Conservation (phyloP, 2,113 vertebrate genomes). For the Siphamia tubifer region DNA sequence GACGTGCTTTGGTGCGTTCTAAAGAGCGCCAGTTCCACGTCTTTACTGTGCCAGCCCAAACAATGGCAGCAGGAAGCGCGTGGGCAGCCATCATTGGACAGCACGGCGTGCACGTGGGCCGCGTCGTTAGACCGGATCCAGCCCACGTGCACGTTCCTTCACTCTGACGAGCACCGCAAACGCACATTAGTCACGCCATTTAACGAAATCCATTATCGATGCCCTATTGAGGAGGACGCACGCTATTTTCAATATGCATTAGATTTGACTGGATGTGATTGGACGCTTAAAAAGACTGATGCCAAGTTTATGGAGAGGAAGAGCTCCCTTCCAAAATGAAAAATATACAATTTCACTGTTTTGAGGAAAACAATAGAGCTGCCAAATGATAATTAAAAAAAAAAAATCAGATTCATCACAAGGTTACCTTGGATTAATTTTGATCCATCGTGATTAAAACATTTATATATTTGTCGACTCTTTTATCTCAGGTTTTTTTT, state of each 20-base stretch:
- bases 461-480: too few relatives aligned
- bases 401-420: too few relatives aligned
- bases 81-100: constrained; percentile 42
- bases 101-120: constrained; percentile 24
- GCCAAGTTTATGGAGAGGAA: too few relatives aligned
- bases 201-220: constrained; percentile 65
- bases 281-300: constrained; percentile 33
- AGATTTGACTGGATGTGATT: constrained; percentile 39
- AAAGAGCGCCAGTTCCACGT: constrained; percentile 48
- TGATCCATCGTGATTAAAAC: too few relatives aligned
- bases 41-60: constrained; percentile 50
- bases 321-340: too few relatives aligned
- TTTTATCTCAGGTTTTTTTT: too few relatives aligned
- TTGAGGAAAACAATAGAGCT: too few relatives aligned
- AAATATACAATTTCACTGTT: too few relatives aligned
- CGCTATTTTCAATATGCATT: constrained; percentile 55
- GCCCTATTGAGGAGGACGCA: constrained; percentile 61
- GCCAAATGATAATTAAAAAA: too few relatives aligned
- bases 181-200: constrained; percentile 65
- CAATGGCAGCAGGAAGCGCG: constrained; percentile 34
- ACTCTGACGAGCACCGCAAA: constrained; percentile 41
- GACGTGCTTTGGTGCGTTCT: constrained; percentile 70
- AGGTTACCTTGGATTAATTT: too few relatives aligned
- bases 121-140: constrained; percentile 26
- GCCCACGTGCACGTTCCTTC: background rate